Base-by-base conservation (phyloP, 1,140 invertebrate species). In the Caenorhabditis tropicalis region DNA sequence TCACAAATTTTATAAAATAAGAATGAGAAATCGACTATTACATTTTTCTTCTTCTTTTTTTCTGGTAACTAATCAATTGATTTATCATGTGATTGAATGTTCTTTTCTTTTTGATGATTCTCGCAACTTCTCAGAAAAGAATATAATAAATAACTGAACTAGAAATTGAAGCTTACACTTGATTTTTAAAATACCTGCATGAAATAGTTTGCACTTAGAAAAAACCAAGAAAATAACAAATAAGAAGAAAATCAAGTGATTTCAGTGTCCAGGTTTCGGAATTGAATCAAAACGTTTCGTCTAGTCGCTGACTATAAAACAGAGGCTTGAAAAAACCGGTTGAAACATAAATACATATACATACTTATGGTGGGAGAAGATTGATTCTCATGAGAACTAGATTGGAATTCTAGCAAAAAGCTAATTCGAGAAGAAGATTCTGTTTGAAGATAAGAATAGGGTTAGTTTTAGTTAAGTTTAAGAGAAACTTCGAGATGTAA, bases 301-400 rank as follows among this genome's bases (percentile, higher is more conserved):
- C 58, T 65, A n/a, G 10, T 36, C 5, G 19, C 21, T 74, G 36
- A 74, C 65, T 43, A 43, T 74, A 74, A 74, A 74, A 36, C n/a
- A 36, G 27, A 74, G 65, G 33, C 36, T 46, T 74, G 65, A 24
- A n/a, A 27, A 74, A 74, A 74, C 65, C 65, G 65, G 65, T 74
- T 74, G 65, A 74, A 74, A 74, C 65, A 74, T 74, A 74, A 74
- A 74, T 74, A 74, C 65, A 74, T 74, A 74, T 43, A 43, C 65
- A 74, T 74, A 46, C 65, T 74, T 74, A 74, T 74, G 65, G 65
- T 12, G 36, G 65, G 21, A 24, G 36, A 46, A 74, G 65, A 74
- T 74, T 43, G 65, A 74, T 74, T 74, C 65, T 74, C 36, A 74
- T 74, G 65, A 74, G 65, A 74, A 74, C 65, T 43, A 74, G 65